A percentile compares a stretch with the other conserved stretches of the same genome.
These are phyloP conservation scores for Sinopyrophorus schimmeli DNA, from an alignment of 2,888 invertebrate genomes.

Conservation along the genomic window DNA sequence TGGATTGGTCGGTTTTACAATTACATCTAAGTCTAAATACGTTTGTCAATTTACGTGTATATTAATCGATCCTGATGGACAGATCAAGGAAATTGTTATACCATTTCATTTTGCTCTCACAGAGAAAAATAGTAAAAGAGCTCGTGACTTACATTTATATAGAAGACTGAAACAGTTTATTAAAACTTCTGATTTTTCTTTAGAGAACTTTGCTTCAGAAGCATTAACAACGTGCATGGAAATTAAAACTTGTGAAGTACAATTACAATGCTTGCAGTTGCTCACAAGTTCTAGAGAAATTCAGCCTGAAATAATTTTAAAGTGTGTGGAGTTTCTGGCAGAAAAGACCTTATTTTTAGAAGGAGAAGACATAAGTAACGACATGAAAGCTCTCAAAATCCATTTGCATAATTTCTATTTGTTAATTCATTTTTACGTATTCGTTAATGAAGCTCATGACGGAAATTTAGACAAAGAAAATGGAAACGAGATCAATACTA, in stretches of 20 bases:
- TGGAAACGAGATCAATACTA: slow-evolving; percentile 37
- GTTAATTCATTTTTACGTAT: slow-evolving; percentile 47
- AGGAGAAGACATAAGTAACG: slow-evolving; percentile 42
- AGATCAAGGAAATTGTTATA: slow-evolving; percentile 78
- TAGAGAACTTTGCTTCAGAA: slow-evolving; percentile 59
- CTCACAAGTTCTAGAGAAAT: slow-evolving; percentile 67
- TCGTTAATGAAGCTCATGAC: slow-evolving; percentile 29
- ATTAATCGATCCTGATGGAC: slow-evolving; percentile 81
- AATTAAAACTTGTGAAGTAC: slow-evolving; percentile 72
- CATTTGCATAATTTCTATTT: slow-evolving; percentile 46
- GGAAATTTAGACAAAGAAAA: slow-evolving; percentile 40
- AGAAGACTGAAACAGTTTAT: slow-evolving; percentile 73
- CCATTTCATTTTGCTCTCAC: slow-evolving; percentile 91
- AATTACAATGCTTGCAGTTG: slow-evolving; percentile 72
- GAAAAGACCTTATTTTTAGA: slow-evolving; percentile 47
- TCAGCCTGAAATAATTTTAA: slow-evolving; percentile 63
- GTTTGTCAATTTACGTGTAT: slow-evolving; percentile 72
- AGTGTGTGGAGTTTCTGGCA: slow-evolving; percentile 56
- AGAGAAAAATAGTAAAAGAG: slow-evolving; percentile 83
- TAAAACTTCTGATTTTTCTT: slow-evolving; percentile 60
- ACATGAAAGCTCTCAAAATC: slow-evolving; percentile 41
- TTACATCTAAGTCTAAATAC: slow-evolving; percentile 59
- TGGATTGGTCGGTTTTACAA: slow-evolving; percentile 74
- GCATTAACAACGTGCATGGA: slow-evolving; percentile 63
- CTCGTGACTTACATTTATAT: slow-evolving; percentile 84